Evolutionary conservation across 2,797 vertebrate species (phyloP), one percentile per base, ranked within the genome.

Genomic region (Anableps anableps): DNA sequence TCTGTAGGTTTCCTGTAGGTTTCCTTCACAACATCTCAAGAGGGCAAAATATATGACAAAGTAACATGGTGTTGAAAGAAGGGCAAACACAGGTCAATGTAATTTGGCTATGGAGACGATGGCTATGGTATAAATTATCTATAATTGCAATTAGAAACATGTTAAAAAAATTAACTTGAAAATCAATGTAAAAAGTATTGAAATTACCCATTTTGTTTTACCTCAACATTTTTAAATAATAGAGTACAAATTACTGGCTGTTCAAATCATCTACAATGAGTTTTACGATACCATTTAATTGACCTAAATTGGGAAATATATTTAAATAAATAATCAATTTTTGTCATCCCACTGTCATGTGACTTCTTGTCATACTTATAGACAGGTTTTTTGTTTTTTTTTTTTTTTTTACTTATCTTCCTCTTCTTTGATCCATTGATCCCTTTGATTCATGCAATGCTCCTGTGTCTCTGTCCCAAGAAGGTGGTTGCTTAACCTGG

Each of bases 401-500:
- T 76, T 21, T 41, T 53, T 1, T 45, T 19, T 74, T 4, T 11
- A 82, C 2, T 21, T 11, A 26, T 76, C 41, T 80, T 76, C 60
- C 48, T 71, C 19, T 38, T 1, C 14, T 68, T 16, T 68, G 23
- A 29, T 58, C 71, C 78, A 62, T 80, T 75, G 64, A 85, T 77
- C 82, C 53, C 26, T 55, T 55, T n/a, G 11, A 55, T 55, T 6
- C 53, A 60, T 60, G 58, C 74, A 80, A 81, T 23, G 19, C 64
- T 74, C n/a, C 64, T 85, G 51, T 81, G 43, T 73, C 72, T 58
- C 16, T 80, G 78, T 84, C 74, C 74, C 66, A 75, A 6, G 55
- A 50, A 36, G 55, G n/a, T 17, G 41, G 74, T 94, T 94, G 85
- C 92, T 77, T 82, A 95, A 94, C 82, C 85, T 19, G 1, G 66